phyloP scores from a whole-genome alignment of 1,140 invertebrate species.

The Dryas iulia region DNA sequence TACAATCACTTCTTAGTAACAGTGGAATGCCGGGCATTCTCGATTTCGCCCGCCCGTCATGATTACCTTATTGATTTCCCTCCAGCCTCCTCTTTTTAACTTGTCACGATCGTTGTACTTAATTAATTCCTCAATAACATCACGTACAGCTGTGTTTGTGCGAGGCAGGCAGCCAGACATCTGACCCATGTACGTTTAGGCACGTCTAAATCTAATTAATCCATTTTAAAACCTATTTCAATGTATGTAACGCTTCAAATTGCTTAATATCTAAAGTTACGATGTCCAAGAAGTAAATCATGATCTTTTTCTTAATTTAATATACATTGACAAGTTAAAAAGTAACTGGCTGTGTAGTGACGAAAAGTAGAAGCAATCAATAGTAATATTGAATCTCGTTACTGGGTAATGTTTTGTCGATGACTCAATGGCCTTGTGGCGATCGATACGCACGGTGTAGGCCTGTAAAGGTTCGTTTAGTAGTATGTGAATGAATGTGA shows the following conservation, averaged over 20 bases:
- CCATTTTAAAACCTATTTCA: neutral
- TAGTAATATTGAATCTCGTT: constrained; percentile 32
- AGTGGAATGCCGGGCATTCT: constrained; percentile 19
- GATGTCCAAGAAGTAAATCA: neutral
- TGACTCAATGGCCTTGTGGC: constrained; percentile 24
- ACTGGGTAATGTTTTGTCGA: constrained; percentile 37
- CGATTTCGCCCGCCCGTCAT: constrained; percentile 22
- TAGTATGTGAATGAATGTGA: constrained; percentile 31
- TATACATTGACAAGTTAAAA: constrained; percentile 21
- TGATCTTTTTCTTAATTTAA: constrained; percentile 7
- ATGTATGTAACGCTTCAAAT: neutral
- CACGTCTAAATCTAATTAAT: neutral
- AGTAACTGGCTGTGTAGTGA: neutral
- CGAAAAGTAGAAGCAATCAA: constrained; percentile 28
- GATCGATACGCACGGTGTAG: constrained; percentile 46
- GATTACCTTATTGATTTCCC: constrained; percentile 24
- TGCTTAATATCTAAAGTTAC: neutral
- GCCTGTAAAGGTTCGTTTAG: constrained; percentile 18
- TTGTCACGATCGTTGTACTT: constrained; percentile 32
- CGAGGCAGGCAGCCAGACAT: constrained; percentile 25
- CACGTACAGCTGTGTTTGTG: constrained; percentile 42
- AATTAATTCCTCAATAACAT: constrained; percentile 62
- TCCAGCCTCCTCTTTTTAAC: constrained; percentile 20
- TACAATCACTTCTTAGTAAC: neutral
- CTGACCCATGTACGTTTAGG: constrained; percentile 27